Evolutionary conservation across 2,113 vertebrate species (phyloP), one percentile per base, ranked within the genome.

Genomic region (Calypte anna): DNA sequence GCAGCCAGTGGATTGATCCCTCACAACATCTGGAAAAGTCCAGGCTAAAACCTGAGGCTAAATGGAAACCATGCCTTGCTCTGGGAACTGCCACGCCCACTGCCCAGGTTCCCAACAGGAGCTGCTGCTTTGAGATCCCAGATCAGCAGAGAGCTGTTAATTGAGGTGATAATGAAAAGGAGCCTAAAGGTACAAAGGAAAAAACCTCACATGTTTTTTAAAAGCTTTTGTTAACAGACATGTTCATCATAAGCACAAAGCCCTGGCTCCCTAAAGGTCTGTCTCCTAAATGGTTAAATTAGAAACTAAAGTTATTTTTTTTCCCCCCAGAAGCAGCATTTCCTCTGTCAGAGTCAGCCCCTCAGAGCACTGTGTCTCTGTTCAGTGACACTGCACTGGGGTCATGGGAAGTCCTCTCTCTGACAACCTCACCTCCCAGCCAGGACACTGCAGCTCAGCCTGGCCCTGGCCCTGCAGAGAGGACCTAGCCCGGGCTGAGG

Each of bases 401-500:
- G 97, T 98, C 98, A 97, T 98, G 98, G 97, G 97, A 98, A 98
- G 96, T 93, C 27, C 94, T 62, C 95, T 96, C 91, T 81, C 7
- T 80, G 91, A 88, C 88, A 84, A 72, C 92, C 91, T 86, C 92
- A 94, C 88, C 96, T 97, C 94, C 97, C 85, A 85, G 93, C 92
- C 96, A 86, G 91, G 76, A 94, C 95, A 86, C 73, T 95, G 93
- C 63, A 89, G 84, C 90, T 25, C 9, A 2, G 79, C 82, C 27
- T 2, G 33, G 51, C 51, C 23, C 23, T n/a, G 80, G 58, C 70
- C 54, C 75, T 80, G 82, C 80, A 38, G 83, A 57, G 46, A 40
- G 40, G 40, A 40, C 40, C 40, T 10, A 40, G 40, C 40, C 40
- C 11, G 11, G 40, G 40, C 40, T 40, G 40, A 40, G 40, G 40